Evolutionary conservation across 2,888 invertebrate species (phyloP), one percentile per base, ranked within the genome.

Genomic region (Oegoconia quadripuncta): DNA sequence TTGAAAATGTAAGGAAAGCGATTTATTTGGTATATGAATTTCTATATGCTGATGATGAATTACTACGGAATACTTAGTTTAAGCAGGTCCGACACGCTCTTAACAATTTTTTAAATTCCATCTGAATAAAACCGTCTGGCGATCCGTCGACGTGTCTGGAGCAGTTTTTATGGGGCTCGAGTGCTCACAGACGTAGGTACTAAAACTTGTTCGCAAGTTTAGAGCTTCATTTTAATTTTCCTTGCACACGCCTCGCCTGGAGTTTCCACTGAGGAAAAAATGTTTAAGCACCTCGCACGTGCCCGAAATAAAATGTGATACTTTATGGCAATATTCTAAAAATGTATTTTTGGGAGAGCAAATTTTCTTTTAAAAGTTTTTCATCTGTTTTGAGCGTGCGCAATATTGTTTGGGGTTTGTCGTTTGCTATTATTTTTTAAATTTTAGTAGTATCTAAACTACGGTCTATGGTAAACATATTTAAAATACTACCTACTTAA

Each of bases 161-260:
- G 64, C 59, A 64, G 64, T 79, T 82, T 83, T 82, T 77, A 76
- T 63, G 72, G 67, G 58, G 47, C 57, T 59, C 62, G 44, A 69
- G 70, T 63, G 61, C 53, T 64, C 52, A 64, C 65, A 74, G 74
- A 70, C 73, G 73, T n/a, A n/a, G n/a, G n/a, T 64, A 72, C 68
- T 76, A 72, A 77, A 80, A 80, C 71, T 81, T 75, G 74, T 67
- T 72, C 71, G 58, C 68, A 73, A 82, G 70, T 80, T 81, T 72
- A 64, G 74, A 74, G 75, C 75, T 82, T 77, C 77, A 81, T 82
- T 86, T 86, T 86, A 83, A 86, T 86, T 84, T 83, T 75, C 72
- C 64, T 66, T 60, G 67, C 69, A 61, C 64, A 66, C 59, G 65
- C 49, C 50, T 53, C 44, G 36, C 48, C 50, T 48, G 42, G 58